Base-by-base conservation (phyloP, 2,113 vertebrate genomes). In the Zosterops borbonicus region DNA sequence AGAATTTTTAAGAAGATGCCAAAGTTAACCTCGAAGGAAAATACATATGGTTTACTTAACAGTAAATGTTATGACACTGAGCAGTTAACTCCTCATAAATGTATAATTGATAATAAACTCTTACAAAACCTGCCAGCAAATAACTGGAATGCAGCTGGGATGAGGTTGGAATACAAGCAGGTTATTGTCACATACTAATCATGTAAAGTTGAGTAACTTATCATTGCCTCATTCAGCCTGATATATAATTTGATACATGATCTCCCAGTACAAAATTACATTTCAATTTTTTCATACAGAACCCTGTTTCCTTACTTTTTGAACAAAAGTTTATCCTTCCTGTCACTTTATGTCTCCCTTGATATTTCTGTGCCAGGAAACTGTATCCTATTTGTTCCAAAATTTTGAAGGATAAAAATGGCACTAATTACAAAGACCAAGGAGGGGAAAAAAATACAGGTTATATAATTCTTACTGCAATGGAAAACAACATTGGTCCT, bases 1-100 rank as follows among this genome's bases (percentile, higher is more conserved):
- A 99, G 97, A 41, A 99, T 99, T 97, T 98, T 99, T 93, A 99
- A 96, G 97, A 99, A 99, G 94, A 99, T 98, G 81, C 97, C 98
- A 86, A 99, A 99, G 96, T 99, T 99, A 31, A 99, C 98, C 99
- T 99, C 95, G n/a, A 97, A 98, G 59, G 88, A 80, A 97, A 84
- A 95, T 14, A 77, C 16, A 62, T 11, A 22, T 7, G 10, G 20
- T 31, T 97, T 82, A 94, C 24, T 92, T 63, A 46, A 49, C 3
- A 63, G 28, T 11, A 76, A 52, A 65, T 67, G 9, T 9, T n/a
- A 39, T 16, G 2, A 23, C 13, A 14, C 14, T 62, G 7, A 44
- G 39, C 10, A 33, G 10, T n/a, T 33, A 70, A 22, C 29, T n/a
- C n/a, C n/a, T n/a, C n/a, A 80, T 42, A 65, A 69, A 65, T 27